Evolutionary conservation across 2,888 invertebrate species (phyloP).

Genomic region (Lasioglossum malachurum): DNA sequence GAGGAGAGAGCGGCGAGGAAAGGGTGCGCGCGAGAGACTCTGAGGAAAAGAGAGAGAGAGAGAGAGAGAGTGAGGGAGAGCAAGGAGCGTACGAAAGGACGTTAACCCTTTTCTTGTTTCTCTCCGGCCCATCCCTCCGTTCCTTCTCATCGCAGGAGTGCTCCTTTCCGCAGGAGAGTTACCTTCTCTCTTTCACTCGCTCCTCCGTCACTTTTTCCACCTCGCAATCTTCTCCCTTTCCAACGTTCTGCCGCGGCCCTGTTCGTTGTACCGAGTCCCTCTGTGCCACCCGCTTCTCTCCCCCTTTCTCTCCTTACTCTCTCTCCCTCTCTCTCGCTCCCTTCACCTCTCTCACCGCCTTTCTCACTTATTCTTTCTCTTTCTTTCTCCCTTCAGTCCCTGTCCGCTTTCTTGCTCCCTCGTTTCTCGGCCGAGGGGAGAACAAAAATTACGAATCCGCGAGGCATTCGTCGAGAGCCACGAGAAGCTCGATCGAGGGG

Average conservation of each 20-base stretch:
- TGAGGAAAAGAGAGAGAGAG: background rate
- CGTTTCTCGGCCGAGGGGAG: conserved; percentile 62
- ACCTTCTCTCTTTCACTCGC: conserved; percentile 40
- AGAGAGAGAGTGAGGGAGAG: background rate
- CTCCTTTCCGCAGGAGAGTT: conserved; percentile 69
- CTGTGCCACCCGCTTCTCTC: conserved; percentile 41
- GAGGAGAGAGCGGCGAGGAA: conserved; percentile 23
- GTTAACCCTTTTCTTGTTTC: conserved; percentile 79
- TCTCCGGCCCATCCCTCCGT: conserved; percentile 65
- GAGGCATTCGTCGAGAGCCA: conserved; percentile 68
- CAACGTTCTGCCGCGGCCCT: conserved; percentile 16
- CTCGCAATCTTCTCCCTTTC: conserved; percentile 42
- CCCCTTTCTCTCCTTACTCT: conserved; percentile 17
- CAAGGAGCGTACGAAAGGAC: conserved; percentile 74
- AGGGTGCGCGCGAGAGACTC: conserved; percentile 19
- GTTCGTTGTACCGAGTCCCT: conserved; percentile 25
- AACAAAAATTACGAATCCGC: conserved; percentile 74
- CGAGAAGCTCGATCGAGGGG: conserved; percentile 64
- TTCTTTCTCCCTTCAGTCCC: conserved; percentile 29
- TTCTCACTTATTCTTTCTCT: conserved; percentile 18
- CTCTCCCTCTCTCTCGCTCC: conserved; percentile 7
- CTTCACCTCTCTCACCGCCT: conserved; percentile 18
- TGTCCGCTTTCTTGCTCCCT: conserved; percentile 51
- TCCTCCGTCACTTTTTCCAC: conserved; percentile 61
- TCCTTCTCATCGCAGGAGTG: conserved; percentile 69